Evolutionary conservation across 2,797 vertebrate genomes (phyloP), one percentile per base, ranked within the genome.

Genomic region (Melanitta fusca): DNA sequence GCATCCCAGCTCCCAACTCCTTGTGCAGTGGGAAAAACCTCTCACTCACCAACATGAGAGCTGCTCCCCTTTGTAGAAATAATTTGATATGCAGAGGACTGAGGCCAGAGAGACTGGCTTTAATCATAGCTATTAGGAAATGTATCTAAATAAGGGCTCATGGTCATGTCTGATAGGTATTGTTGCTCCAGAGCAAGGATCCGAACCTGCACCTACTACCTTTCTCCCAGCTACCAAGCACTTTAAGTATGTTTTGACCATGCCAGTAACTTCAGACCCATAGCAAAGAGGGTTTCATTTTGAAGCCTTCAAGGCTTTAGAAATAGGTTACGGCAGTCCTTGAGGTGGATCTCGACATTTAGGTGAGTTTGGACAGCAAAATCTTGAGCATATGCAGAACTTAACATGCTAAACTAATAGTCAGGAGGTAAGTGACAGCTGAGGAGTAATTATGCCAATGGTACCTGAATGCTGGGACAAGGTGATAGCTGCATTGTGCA

Each of bases 351-450:
- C 65, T 88, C 49, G 65, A 80, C 80, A 80, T 87, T 91, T 95
- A 69, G 36, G 89, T 43, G 22, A 89, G 45, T 91, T 65, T 83
- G 72, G 81, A 75, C 39, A 65, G 75, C 11, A 94, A 91, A 89
- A 83, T 72, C 69, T 88, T 94, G 81, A 91, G 61, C 79, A 91
- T 94, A 95, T 95, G 95, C 91, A 95, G 79, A 94, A 74, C 27
- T 88, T 93, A 92, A 51, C 91, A 89, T 93, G 81, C 69, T 96
- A 96, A 96, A 95, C 96, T 96, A 97, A 96, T 96, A 95, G 91
- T 85, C 72, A 62, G 54, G 69, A 85, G 49, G 45, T 79, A 96
- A 96, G 65, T 96, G 95, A 96, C 95, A 97, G 93, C 69, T 93
- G 89, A 95, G 78, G 65, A 89, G 79, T 88, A 96, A 97, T 96